These are phyloP conservation scores for Ceratina australensis DNA, from an alignment of 1,140 invertebrate species.

Conservation along the genomic window DNA sequence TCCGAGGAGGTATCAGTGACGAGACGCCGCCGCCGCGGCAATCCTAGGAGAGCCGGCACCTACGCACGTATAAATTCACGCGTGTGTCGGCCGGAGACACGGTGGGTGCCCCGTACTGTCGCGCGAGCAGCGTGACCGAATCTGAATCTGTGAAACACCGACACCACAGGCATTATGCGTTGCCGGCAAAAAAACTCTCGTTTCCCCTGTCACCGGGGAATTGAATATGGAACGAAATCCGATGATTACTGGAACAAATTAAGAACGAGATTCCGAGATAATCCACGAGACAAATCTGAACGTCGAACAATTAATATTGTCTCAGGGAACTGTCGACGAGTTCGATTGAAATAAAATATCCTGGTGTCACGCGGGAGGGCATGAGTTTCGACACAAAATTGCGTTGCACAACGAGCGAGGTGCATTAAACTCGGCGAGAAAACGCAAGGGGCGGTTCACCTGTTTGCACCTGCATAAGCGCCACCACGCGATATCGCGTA, in stretches of 20 bases:
- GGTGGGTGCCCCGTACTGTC: slow-evolving; percentile 74
- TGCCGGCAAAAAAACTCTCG: slow-evolving; percentile 13
- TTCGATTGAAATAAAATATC: too few relatives aligned
- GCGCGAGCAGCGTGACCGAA: slow-evolving; percentile 75
- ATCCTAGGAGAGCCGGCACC: slow-evolving; percentile 52
- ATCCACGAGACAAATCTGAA: too few relatives aligned
- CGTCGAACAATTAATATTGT: too few relatives aligned
- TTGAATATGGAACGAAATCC: not conserved
- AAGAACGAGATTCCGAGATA: too few relatives aligned
- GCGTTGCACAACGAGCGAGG: not conserved
- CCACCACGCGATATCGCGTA: slow-evolving; percentile 3
- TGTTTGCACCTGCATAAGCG: slow-evolving; percentile 51
- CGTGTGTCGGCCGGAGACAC: slow-evolving; percentile 72
- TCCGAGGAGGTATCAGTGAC: slow-evolving; percentile 42
- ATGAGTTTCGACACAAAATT: not conserved
- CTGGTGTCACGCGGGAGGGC: not conserved
- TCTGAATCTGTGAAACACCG: slow-evolving; percentile 71
- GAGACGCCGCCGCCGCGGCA: not conserved
- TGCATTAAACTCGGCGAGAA: not conserved
- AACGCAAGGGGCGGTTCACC: slow-evolving; percentile 23
- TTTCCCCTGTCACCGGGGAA: not conserved
- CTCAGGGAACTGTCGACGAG: too few relatives aligned
- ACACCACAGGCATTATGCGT: slow-evolving; percentile 60
- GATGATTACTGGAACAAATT: too few relatives aligned
- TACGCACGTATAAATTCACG: slow-evolving; percentile 46